A percentile compares a stretch with the other conserved stretches of the same genome.
These are phyloP conservation scores for Brachyalestes nurse DNA, from an alignment of 2,797 vertebrate genomes.

Conservation along the genomic window DNA sequence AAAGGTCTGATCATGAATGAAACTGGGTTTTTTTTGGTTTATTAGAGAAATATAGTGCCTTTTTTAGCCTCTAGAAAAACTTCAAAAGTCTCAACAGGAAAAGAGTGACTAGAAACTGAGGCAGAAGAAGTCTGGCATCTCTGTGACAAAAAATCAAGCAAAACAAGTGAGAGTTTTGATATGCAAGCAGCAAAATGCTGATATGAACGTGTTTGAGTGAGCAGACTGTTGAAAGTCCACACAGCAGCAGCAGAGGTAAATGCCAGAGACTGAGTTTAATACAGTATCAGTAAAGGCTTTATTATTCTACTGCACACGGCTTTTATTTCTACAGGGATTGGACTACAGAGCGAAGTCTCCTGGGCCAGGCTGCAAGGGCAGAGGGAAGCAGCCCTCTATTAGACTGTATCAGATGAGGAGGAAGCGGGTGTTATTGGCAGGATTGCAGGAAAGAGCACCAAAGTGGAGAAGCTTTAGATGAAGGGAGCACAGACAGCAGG, in stretches of 20 bases:
- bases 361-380: slow-evolving; percentile 12
- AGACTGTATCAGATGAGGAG: slow-evolving; percentile 9
- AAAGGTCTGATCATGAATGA: too few species aligned
- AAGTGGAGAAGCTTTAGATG: slow-evolving; percentile 35
- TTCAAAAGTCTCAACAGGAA: too few species aligned
- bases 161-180: too few species aligned
- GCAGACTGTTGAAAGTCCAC: neutral
- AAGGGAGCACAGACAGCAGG: slow-evolving; percentile 48
- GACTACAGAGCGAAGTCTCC: neutral
- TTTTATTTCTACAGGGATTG: neutral
- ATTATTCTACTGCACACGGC: neutral
- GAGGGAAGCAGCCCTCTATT: neutral
- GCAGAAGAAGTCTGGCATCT: too few species aligned
- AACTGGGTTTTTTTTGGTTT: too few species aligned
- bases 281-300: neutral
- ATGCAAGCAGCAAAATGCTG: neutral
- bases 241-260: too few species aligned
- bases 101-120: too few species aligned
- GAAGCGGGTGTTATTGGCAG: neutral
- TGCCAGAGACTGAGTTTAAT: neutral
- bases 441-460: slow-evolving; percentile 21
- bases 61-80: too few species aligned
- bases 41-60: too few species aligned
- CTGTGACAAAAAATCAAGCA: too few species aligned
- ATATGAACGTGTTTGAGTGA: neutral